A percentile compares a stretch with the other conserved stretches of the same genome.
Evolutionary conservation across 2,888 invertebrate genomes (phyloP).

Genomic region (Eupithecia dodoneata): DNA sequence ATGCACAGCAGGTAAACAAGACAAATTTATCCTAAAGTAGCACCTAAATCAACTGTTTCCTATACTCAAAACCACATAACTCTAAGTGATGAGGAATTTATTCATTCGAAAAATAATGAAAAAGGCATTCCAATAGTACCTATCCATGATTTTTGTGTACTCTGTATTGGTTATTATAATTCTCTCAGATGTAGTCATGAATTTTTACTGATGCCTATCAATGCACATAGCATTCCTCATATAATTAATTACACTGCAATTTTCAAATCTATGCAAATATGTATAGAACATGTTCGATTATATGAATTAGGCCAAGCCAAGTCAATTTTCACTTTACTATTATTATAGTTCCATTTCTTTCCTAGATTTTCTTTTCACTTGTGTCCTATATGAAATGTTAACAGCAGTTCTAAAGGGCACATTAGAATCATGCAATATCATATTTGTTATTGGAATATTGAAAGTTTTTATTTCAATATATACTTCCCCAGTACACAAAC

Average conservation of each 20-base stretch:
- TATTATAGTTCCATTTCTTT: background rate
- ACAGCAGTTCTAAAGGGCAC: background rate
- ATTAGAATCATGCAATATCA: background rate
- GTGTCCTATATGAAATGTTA: background rate
- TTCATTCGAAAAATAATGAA: background rate
- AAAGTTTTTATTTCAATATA: background rate
- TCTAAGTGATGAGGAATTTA: background rate
- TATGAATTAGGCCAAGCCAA: background rate
- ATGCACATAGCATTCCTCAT: background rate
- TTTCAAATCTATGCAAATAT: background rate
- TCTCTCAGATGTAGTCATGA: background rate
- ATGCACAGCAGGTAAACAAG: slow-evolving; percentile 28
- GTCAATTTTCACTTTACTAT: background rate
- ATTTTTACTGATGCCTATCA: background rate
- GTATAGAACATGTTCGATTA: background rate
- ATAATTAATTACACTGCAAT: background rate
- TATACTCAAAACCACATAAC: background rate
- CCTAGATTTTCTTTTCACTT: background rate
- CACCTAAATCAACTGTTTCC: background rate
- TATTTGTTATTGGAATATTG: background rate
- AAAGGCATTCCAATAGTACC: background rate
- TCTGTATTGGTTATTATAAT: background rate
- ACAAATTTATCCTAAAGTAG: background rate
- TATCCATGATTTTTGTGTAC: background rate
- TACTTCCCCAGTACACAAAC: background rate